Evolutionary conservation across 1,140 invertebrate genomes (phyloP), one percentile per base, ranked within the genome.

Genomic region (Magallana angulata): DNA sequence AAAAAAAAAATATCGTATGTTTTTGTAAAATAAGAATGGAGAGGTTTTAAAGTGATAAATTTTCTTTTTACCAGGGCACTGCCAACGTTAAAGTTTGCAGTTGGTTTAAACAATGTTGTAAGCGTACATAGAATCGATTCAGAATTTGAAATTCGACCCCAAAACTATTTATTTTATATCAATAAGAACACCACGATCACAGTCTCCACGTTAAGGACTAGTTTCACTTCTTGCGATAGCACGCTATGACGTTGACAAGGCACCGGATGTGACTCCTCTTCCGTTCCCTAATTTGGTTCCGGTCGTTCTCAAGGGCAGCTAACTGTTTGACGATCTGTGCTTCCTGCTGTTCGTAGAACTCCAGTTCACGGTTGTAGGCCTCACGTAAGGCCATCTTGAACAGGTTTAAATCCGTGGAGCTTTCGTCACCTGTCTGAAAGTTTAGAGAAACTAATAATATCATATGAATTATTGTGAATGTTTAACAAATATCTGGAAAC

Each of bases 191-290:
- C 36, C 36, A 48, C 36, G 36, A 48, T 48, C 36, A 48, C 36
- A 48, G 5, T 48, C 36, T 48, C 36, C 2, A 48, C 1, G 36
- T 48, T 48, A 48, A 48, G 36, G 36, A 48, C 36, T 18, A 64
- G 16, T 64, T n/a, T 64, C 60, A 64, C 16, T 71, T 62, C 18
- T 82, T 87, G 18, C 82, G 60, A 36, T 88, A 88, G 84, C 87
- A 88, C n/a, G 87, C 87, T 18, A 88, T 83, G 7, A 88, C 87
- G 57, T 88, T 88, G 16, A 88, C 87, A 81, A 88, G 83, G 58
- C 87, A 88, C 56, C 85, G 87, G 6, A 88, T 83, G 57, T 88
- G 87, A 80, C 87, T 88, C 60, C 76, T 80, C 57, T 87, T 89
- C 18, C 85, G 83, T 62, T 60, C 56, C 64, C 59, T 16, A 56